Conservation (phyloP, 2,113 vertebrate species). For the Muntiacus muntjak region DNA sequence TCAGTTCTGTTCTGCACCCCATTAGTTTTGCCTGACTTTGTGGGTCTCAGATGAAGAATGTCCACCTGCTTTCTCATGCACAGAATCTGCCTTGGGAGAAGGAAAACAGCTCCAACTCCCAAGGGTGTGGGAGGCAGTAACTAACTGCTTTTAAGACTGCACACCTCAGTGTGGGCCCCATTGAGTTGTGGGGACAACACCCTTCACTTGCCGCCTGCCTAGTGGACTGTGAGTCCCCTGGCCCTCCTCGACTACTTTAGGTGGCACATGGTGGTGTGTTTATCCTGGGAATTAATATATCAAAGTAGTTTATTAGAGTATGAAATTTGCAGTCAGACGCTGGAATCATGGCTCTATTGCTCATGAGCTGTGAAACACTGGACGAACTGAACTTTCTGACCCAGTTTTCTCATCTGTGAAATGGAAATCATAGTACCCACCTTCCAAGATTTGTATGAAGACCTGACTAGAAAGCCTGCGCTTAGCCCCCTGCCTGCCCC, state of each 20-base stretch:
- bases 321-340: background rate
- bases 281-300: background rate
- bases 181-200: background rate
- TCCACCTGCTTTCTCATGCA: background rate
- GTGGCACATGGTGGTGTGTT: background rate
- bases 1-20: background rate
- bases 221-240: background rate
- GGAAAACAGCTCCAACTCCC: background rate
- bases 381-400: background rate
- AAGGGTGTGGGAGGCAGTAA: background rate
- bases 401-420: background rate
- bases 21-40: background rate
- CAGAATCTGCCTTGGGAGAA: background rate
- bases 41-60: background rate
- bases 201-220: background rate
- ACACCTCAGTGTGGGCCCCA: background rate
- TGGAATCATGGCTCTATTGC: background rate
- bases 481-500: accelerated
- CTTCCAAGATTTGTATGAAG: background rate
- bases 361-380: background rate
- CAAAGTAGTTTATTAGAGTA: background rate
- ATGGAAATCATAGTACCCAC: background rate
- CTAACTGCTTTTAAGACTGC: background rate
- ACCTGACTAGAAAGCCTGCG: background rate
- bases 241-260: background rate